Conservation (phyloP, 2,888 invertebrate species). For the Poecilobothrus nobilitatus region DNA sequence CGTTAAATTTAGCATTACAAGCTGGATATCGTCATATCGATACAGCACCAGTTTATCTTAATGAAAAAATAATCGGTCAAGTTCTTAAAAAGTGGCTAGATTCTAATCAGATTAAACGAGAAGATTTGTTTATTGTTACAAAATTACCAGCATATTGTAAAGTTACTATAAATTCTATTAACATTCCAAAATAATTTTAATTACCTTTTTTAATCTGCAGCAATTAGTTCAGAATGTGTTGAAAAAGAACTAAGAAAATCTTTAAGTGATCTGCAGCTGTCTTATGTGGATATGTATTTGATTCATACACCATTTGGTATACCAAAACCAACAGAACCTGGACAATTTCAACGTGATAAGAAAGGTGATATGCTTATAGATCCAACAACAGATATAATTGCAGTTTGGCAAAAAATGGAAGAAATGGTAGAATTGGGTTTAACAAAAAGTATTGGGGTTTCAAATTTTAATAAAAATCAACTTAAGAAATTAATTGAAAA, state of each 20-base stretch:
- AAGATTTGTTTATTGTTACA: constrained; percentile 73
- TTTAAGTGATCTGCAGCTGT: constrained; percentile 58
- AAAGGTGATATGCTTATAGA: constrained; percentile 57
- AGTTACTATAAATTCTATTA: background rate
- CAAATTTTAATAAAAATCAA: constrained; percentile 72
- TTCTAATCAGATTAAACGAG: constrained; percentile 57
- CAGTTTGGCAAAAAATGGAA: constrained; percentile 61
- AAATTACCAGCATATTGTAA: constrained; percentile 62
- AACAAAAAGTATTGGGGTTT: constrained; percentile 71
- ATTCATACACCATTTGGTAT: constrained; percentile 69
- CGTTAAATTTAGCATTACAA: constrained; percentile 60
- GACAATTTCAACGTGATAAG: constrained; percentile 41
- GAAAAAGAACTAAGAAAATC: constrained; percentile 59
- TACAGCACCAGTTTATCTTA: constrained; percentile 67
- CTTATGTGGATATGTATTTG: constrained; percentile 75
- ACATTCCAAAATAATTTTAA: background rate
- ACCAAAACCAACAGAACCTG: constrained; percentile 26
- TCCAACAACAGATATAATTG: constrained; percentile 57
- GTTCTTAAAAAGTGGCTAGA: constrained; percentile 64
- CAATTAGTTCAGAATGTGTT: constrained; percentile 56
- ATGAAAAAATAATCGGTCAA: constrained; percentile 66
- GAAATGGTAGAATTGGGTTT: constrained; percentile 49
- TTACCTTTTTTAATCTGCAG: constrained; percentile 32
- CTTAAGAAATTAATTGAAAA: constrained; percentile 55
- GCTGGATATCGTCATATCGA: constrained; percentile 79